Evolutionary conservation across 2,113 vertebrate species (phyloP).

Genomic region (Cynoglossus semilaevis): DNA sequence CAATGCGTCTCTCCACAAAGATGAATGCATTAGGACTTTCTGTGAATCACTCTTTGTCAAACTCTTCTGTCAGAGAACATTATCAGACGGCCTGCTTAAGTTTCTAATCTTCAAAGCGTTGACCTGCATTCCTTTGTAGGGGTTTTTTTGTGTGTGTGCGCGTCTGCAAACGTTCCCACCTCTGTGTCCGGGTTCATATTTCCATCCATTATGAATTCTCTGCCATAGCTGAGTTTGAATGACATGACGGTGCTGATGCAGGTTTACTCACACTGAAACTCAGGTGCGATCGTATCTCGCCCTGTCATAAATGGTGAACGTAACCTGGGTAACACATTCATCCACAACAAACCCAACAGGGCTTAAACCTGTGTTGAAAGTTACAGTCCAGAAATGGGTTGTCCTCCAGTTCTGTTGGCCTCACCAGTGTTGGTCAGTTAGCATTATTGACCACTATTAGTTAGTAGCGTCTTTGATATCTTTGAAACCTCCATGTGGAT

Average conservation of each 20-base stretch:
- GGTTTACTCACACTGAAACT: constrained; percentile 28
- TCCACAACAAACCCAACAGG: too few relatives aligned
- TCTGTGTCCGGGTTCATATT: constrained; percentile 65
- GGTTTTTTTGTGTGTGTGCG: constrained; percentile 40
- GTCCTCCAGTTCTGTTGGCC: too few relatives aligned
- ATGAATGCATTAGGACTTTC: background rate
- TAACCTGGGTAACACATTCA: constrained; percentile 42
- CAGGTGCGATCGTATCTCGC: constrained; percentile 53
- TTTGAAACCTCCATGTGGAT: too few relatives aligned
- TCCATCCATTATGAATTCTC: constrained; percentile 58
- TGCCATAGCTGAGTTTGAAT: constrained; percentile 46
- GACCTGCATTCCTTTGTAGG: constrained; percentile 54
- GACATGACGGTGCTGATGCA: constrained; percentile 53
- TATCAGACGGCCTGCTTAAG: constrained; percentile 40
- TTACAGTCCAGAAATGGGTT: too few relatives aligned
- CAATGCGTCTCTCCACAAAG: background rate
- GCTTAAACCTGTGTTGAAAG: too few relatives aligned
- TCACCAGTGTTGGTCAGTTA: too few relatives aligned
- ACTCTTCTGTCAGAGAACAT: constrained; percentile 39
- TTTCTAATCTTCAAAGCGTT: constrained; percentile 62
- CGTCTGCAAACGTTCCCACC: constrained; percentile 63
- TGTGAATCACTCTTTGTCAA: constrained; percentile 29
- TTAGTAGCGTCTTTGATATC: too few relatives aligned
- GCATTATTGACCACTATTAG: too few relatives aligned
- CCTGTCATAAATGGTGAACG: constrained; percentile 38